These are phyloP conservation scores for Scaptodrosophila latifasciaeformis DNA, from an alignment of 2,888 invertebrate species.

Conservation along the genomic window DNA sequence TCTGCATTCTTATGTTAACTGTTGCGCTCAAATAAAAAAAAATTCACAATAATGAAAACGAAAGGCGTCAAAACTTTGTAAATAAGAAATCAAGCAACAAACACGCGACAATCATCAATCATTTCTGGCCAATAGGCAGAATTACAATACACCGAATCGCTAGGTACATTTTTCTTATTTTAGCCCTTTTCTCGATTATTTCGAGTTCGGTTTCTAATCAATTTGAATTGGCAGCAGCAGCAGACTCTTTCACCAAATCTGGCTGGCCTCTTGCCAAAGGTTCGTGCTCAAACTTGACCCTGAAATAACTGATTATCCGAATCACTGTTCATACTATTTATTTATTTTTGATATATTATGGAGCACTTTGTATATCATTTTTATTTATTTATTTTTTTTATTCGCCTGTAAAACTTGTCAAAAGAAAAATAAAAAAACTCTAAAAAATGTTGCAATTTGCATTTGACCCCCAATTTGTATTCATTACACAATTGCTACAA, in stretches of 20 bases:
- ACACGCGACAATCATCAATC: constrained; percentile 63
- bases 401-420: background rate
- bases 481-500: constrained; percentile 25
- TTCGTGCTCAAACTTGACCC: constrained; percentile 35
- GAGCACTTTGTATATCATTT: background rate
- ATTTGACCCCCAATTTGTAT: constrained; percentile 51
- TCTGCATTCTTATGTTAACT: background rate
- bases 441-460: constrained; percentile 65
- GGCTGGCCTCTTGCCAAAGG: too few relatives aligned
- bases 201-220: too few relatives aligned
- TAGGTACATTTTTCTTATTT: background rate
- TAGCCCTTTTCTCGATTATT: constrained; percentile 9
- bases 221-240: background rate
- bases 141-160: background rate
- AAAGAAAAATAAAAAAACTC: too few relatives aligned
- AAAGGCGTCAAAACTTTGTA: constrained; percentile 52
- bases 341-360: too few relatives aligned
- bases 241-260: constrained; percentile 2
- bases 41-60: constrained; percentile 39
- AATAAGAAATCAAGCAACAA: constrained; percentile 28
- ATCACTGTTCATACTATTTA: too few relatives aligned
- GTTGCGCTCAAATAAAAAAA: background rate
- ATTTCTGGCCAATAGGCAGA: constrained; percentile 15
- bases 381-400: background rate
- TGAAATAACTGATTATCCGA: too few relatives aligned